A percentile compares a stretch with the other conserved stretches of the same genome.
Conservation (phyloP, 2,113 vertebrate species). For the Illadopsis cleaveri region DNA sequence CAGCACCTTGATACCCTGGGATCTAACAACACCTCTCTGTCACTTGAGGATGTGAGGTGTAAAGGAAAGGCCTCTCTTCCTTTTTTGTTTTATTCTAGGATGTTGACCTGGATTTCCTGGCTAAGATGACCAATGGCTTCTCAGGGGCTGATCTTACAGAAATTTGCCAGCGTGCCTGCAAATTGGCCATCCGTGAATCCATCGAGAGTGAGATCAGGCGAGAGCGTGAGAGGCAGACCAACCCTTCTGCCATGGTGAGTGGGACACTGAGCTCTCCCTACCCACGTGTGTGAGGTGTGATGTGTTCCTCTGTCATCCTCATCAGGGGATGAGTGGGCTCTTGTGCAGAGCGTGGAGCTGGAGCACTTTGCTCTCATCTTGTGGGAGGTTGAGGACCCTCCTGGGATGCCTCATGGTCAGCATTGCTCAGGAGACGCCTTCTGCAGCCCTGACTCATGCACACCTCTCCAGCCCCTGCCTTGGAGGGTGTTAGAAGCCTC, state of each 20-base stretch:
- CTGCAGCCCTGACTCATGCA: not conserved
- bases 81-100: slow-evolving; percentile 73
- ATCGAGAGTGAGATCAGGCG: slow-evolving; percentile 96
- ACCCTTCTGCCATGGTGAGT: slow-evolving; percentile 96
- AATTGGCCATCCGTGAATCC: slow-evolving; percentile 94
- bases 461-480: not conserved
- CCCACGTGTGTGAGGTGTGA: not conserved
- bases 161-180: slow-evolving; percentile 97
- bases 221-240: slow-evolving; percentile 95
- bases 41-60: not conserved
- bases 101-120: slow-evolving; percentile 93
- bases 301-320: not conserved
- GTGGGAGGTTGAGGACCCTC: not conserved
- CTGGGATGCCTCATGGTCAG: not conserved
- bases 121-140: slow-evolving; percentile 98
- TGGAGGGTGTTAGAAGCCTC: not conserved
- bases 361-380: not conserved
- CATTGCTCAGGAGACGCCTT: not conserved
- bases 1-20: not conserved
- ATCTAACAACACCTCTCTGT: not conserved
- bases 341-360: not conserved
- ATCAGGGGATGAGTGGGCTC: not conserved
- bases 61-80: not conserved
- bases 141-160: slow-evolving; percentile 97
- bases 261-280: not conserved